These are phyloP conservation scores for Falco peregrinus DNA, from an alignment of 2,797 vertebrate species.

Conservation along the genomic window DNA sequence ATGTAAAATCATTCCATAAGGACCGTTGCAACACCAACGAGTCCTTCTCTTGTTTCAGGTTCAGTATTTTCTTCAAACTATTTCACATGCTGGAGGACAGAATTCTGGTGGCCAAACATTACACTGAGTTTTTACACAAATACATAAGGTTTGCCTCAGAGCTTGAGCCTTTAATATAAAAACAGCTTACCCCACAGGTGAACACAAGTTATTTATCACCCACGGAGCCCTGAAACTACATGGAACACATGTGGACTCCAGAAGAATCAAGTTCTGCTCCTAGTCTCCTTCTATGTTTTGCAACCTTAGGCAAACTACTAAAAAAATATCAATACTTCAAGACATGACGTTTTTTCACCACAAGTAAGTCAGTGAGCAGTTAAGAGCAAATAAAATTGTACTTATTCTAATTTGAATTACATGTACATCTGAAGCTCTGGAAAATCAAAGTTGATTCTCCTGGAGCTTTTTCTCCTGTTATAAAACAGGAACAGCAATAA, in stretches of 20 bases:
- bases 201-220: neutral
- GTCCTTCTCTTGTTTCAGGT: neutral
- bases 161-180: neutral
- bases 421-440: neutral
- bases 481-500: neutral
- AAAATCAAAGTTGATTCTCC: neutral
- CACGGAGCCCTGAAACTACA: neutral
- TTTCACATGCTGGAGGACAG: neutral
- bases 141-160: neutral
- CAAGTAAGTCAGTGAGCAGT: neutral
- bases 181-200: neutral
- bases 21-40: fast-evolving
- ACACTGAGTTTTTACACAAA: neutral
- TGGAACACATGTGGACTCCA: neutral
- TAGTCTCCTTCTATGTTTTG: neutral
- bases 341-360: neutral
- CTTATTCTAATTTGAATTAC: neutral
- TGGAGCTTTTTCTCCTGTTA: neutral
- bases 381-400: neutral
- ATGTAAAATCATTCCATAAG: neutral
- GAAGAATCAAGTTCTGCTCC: neutral
- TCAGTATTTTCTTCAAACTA: neutral
- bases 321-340: fast-evolving
- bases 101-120: neutral
- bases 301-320: neutral